These are phyloP conservation scores for Panopea generosa DNA, from an alignment of 2,888 invertebrate genomes.

Conservation along the genomic window DNA sequence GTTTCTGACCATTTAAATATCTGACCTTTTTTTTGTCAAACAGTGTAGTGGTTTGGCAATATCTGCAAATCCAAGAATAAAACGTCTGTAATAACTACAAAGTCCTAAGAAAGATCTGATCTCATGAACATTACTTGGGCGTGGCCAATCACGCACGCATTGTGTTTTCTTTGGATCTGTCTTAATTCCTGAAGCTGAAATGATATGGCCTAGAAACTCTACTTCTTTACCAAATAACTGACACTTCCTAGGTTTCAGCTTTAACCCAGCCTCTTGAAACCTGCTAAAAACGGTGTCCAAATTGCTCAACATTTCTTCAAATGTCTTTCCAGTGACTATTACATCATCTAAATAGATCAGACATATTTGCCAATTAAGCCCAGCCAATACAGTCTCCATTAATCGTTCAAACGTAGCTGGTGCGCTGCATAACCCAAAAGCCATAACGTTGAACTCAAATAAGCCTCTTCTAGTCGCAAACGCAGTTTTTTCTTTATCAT, in stretches of 20 bases:
- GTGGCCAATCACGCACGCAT: background rate
- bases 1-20: no score
- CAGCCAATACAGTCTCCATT: constrained; percentile 63
- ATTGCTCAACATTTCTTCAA: constrained; percentile 5
- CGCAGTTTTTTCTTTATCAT: constrained; percentile 55
- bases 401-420: no score
- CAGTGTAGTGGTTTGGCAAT: no score
- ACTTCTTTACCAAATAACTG: constrained; percentile 4
- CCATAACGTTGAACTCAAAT: constrained; percentile 55
- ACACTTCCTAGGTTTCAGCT: background rate
- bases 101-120: background rate
- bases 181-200: background rate
- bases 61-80: background rate
- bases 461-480: constrained; percentile 47
- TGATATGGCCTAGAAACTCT: constrained; percentile 7
- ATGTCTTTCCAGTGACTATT: constrained; percentile 1
- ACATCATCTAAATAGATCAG: constrained; percentile 10
- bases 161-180: constrained; percentile 1
- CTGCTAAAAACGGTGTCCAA: constrained; percentile 1
- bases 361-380: constrained; percentile 16
- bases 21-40: no score
- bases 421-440: constrained; percentile 67
- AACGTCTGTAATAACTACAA: constrained; percentile 2
- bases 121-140: background rate
- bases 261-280: background rate